Evolutionary conservation across 2,888 invertebrate species (phyloP), one percentile per base, ranked within the genome.

Genomic region (Papilio gigon): DNA sequence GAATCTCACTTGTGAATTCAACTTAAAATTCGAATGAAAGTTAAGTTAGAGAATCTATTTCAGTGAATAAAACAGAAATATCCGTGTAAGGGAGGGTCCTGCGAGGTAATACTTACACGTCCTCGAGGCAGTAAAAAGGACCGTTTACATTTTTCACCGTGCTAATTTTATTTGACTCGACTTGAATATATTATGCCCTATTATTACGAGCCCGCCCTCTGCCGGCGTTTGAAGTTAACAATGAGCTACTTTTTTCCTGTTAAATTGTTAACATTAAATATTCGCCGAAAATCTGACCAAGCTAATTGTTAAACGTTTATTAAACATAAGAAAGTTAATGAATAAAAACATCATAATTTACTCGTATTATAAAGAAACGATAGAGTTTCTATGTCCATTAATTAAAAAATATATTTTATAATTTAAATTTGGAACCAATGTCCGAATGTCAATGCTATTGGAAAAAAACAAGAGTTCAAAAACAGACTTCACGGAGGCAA

Each of bases 141-240:
- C 83, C 91, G 89, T 90, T 91, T 88, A 91, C 89, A 92, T 92
- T 91, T 91, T 91, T 91, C 88, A 89, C 85, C 89, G 90, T 89
- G 87, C 92, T 92, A 91, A 92, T 92, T 92, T 91, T 90, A 91
- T 91, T 91, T 91, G 89, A 89, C 90, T 90, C 87, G 80, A 81
- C 87, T 85, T 89, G 91, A 91, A 92, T 91, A 90, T 91, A 92
- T 91, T 91, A 91, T 90, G 84, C 82, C 86, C 88, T 88, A 90
- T 91, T 90, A 92, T 89, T 87, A 86, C 87, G 65, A 61, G 77
- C 81, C 78, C 84, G 72, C 86, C 87, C 89, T 86, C 83, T 80
- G 74, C 82, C 78, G 81, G 81, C 87, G 83, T 85, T 89, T 89
- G 88, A 88, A 84, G 87, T 86, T 81, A 86, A 88, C 88, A 89